Percentiles rank a stretch among this genome's conserved stretches.
Conservation (phyloP, 2,113 vertebrate species). For the Gambusia holbrooki region DNA sequence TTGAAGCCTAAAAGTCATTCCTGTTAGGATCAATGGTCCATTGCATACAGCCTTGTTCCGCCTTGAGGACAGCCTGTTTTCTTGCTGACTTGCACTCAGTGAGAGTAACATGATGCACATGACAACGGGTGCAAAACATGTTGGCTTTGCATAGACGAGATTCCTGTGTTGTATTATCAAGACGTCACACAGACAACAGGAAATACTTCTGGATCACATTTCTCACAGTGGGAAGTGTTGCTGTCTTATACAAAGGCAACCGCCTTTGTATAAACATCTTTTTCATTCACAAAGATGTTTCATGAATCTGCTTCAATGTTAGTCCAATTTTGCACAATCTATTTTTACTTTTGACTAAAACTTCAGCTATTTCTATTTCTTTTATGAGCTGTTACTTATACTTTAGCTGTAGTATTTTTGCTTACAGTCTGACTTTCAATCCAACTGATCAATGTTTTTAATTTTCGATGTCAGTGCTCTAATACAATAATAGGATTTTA, state of each 20-base stretch:
- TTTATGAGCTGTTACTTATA: too few relatives aligned
- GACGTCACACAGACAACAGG: constrained; percentile 10
- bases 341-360: too few relatives aligned
- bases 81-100: constrained; percentile 31
- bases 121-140: constrained; percentile 22
- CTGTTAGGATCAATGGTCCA: constrained; percentile 24
- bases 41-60: constrained; percentile 29
- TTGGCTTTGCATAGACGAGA: background rate
- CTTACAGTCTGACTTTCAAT: too few relatives aligned
- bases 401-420: too few relatives aligned
- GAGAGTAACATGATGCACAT: constrained; percentile 31
- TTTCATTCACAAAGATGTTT: background rate
- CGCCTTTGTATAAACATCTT: too few relatives aligned
- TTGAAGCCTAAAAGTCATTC: constrained; percentile 49
- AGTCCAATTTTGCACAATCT: too few relatives aligned
- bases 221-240: background rate
- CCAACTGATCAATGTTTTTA: too few relatives aligned
- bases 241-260: constrained; percentile 1
- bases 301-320: background rate
- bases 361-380: too few relatives aligned
- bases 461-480: too few relatives aligned
- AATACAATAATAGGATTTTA: too few relatives aligned
- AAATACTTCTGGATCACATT: background rate
- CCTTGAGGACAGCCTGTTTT: constrained; percentile 32
- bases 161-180: constrained; percentile 20